These are phyloP conservation scores for Apis florea DNA, from an alignment of 1,140 invertebrate genomes.

Conservation along the genomic window DNA sequence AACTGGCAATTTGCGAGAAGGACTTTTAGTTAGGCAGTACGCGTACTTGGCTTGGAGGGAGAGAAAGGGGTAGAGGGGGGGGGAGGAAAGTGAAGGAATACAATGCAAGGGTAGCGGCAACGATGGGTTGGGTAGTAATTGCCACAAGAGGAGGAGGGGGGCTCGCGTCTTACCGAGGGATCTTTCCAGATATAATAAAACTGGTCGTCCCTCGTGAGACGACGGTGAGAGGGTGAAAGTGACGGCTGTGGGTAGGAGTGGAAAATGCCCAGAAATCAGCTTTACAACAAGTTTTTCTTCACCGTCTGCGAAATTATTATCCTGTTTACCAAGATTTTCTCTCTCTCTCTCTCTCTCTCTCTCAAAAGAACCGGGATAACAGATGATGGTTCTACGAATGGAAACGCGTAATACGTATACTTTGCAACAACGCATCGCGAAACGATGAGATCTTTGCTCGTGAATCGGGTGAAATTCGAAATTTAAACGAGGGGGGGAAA, in stretches of 20 bases:
- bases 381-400: constrained; percentile 1
- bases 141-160: constrained; percentile 64
- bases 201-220: constrained; percentile 1
- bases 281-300: constrained; percentile 38
- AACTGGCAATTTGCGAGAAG: constrained; percentile 77
- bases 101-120: constrained; percentile 22
- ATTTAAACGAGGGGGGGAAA: not conserved
- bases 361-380: not conserved
- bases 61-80: constrained; percentile 10
- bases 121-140: constrained; percentile 71
- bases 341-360: not conserved
- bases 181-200: constrained; percentile 61
- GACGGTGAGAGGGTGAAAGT: not conserved
- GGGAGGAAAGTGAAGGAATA: constrained; percentile 21
- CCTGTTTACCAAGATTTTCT: constrained; percentile 29
- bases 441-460: not conserved
- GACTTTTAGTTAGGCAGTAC: constrained; percentile 75
- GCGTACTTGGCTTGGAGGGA: constrained; percentile 56
- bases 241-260: not conserved
- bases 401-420: no score
- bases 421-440: constrained; percentile 9
- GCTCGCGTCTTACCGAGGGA: constrained; percentile 62
- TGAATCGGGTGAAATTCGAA: not conserved
- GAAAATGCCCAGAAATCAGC: constrained; percentile 29
- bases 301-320: constrained; percentile 24